phyloP scores from a whole-genome alignment of 35 echinoderm and acorn worm species.

The Ophioderma brevispina region DNA sequence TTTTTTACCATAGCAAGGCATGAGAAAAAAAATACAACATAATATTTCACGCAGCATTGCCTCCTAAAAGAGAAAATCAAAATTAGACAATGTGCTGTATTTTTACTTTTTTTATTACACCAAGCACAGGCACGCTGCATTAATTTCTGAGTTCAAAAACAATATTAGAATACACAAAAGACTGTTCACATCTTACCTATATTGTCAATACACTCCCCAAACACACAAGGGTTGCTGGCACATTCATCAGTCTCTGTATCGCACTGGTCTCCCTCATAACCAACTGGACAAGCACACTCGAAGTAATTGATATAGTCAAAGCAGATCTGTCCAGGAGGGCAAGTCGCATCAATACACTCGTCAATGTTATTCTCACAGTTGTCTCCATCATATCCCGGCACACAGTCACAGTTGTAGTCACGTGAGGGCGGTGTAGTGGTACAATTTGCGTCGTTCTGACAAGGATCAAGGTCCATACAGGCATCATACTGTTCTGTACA shows the following conservation, averaged over 20 bases:
- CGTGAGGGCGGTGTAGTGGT: background rate
- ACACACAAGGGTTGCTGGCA: slow-evolving; percentile 28
- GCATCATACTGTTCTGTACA: slow-evolving; percentile 26
- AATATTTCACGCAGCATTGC: no score
- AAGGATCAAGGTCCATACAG: slow-evolving; percentile 17
- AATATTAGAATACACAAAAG: no score
- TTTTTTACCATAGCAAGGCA: no score
- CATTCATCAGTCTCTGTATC: slow-evolving; percentile 50
- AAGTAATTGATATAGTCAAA: slow-evolving; percentile 37
- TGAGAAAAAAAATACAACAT: no score
- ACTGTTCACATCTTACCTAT: no score
- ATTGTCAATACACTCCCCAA: background rate
- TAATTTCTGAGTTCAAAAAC: no score
- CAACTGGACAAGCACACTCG: slow-evolving; percentile 38
- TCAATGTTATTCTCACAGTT: slow-evolving; percentile 62
- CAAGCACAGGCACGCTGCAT: no score
- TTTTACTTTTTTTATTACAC: background rate
- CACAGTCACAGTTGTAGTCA: slow-evolving; percentile 44
- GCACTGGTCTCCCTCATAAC: slow-evolving; percentile 33
- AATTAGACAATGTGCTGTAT: no score
- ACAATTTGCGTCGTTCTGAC: slow-evolving; percentile 67
- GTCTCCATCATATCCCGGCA: slow-evolving; percentile 53
- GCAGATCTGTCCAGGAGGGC: slow-evolving; percentile 38
- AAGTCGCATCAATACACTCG: slow-evolving; percentile 32
- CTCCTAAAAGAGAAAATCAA: no score